These are phyloP conservation scores for Timandra comae DNA, from an alignment of 2,888 invertebrate species.

Conservation along the genomic window DNA sequence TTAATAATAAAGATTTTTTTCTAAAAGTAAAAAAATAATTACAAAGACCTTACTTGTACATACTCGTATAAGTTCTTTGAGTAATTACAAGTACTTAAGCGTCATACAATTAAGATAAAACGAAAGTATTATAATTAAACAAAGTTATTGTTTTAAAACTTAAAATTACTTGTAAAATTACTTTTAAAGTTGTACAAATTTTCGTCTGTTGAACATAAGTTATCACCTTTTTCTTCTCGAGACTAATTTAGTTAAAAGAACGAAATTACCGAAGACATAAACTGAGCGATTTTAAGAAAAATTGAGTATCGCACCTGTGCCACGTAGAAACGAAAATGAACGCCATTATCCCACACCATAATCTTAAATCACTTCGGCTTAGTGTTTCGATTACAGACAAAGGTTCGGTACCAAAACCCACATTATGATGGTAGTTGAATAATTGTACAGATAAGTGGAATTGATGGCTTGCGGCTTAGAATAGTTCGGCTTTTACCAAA, in stretches of 20 bases:
- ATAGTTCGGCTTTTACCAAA: constrained; percentile 12
- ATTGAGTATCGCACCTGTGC: constrained; percentile 61
- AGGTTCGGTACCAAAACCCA: constrained; percentile 66
- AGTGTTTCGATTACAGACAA: constrained; percentile 75
- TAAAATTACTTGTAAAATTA: no score
- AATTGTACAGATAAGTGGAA: constrained; percentile 71
- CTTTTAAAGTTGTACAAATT: constrained; percentile 22
- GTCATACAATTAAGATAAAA: no score
- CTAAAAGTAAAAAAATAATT: no score
- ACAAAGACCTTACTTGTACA: no score
- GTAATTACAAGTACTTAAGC: no score
- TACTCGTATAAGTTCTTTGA: no score
- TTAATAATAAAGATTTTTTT: no score
- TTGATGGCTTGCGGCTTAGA: constrained; percentile 48
- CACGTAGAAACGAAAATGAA: constrained; percentile 60
- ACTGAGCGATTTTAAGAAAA: constrained; percentile 60
- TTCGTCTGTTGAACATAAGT: constrained; percentile 19
- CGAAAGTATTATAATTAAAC: no score
- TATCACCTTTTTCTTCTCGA: constrained; percentile 23
- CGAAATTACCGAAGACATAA: constrained; percentile 45
- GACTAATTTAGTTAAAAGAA: constrained; percentile 37
- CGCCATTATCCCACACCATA: constrained; percentile 72
- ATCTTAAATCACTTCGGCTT: constrained; percentile 75
- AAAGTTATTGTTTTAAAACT: no score
- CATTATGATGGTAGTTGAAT: constrained; percentile 73